These are phyloP conservation scores for Sinopyrophorus schimmeli DNA, from an alignment of 2,888 invertebrate species.

Conservation along the genomic window DNA sequence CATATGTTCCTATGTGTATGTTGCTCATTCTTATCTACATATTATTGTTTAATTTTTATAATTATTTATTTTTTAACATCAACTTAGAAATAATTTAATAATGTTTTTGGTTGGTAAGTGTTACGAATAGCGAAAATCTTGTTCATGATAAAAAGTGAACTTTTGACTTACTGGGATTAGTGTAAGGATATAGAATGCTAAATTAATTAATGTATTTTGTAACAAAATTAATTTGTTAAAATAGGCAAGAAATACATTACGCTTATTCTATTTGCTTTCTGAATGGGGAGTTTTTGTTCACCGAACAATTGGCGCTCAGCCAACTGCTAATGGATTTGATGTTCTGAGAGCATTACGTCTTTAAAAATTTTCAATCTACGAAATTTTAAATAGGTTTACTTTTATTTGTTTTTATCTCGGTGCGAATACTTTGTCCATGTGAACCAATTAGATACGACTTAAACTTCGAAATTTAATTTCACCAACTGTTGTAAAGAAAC, in stretches of 20 bases:
- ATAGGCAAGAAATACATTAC: slow-evolving; percentile 10
- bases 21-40: too few relatives aligned
- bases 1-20: too few relatives aligned
- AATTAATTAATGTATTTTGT: too few relatives aligned
- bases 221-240: too few relatives aligned
- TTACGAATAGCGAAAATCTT: too few relatives aligned
- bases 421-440: not conserved
- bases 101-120: too few relatives aligned
- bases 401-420: not conserved
- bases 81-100: too few relatives aligned
- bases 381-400: slow-evolving; percentile 11
- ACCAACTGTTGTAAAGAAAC: slow-evolving; percentile 8
- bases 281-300: slow-evolving; percentile 18
- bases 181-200: too few relatives aligned
- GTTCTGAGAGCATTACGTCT: slow-evolving; percentile 14
- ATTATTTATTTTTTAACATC: too few relatives aligned
- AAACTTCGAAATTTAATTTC: not conserved
- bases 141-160: too few relatives aligned
- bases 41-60: too few relatives aligned
- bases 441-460: slow-evolving; percentile 5
- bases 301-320: slow-evolving; percentile 23
- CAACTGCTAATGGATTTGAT: slow-evolving; percentile 30
- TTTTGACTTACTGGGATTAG: too few relatives aligned
- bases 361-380: slow-evolving; percentile 3
- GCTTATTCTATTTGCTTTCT: slow-evolving; percentile 20